Evolutionary conservation across 2,888 invertebrate species (phyloP).

Genomic region (Alitta virens): DNA sequence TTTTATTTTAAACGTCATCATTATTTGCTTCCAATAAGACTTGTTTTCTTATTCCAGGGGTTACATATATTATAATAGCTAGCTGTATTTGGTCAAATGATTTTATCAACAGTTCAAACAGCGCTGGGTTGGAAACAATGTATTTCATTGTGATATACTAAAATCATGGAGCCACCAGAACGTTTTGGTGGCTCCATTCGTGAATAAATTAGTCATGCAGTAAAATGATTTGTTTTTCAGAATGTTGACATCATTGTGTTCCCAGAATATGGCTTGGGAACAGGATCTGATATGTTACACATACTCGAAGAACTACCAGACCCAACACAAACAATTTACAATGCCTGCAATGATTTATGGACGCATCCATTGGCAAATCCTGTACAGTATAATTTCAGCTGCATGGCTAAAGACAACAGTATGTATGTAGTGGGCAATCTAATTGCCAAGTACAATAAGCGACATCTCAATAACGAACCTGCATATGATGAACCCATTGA

Average conservation of each 20-base stretch:
- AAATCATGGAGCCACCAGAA: too few relatives aligned
- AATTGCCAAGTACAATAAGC: constrained; percentile 66
- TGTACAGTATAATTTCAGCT: constrained; percentile 55
- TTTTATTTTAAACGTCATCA: too few relatives aligned
- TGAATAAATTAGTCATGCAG: too few relatives aligned
- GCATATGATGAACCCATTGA: constrained; percentile 55
- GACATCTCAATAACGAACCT: constrained; percentile 59
- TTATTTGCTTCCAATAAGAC: too few relatives aligned
- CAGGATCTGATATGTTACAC: constrained; percentile 26
- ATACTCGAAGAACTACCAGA: constrained; percentile 40
- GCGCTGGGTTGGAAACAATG: too few relatives aligned
- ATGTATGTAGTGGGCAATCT: constrained; percentile 72
- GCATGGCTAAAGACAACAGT: constrained; percentile 62
- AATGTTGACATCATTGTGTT: constrained; percentile 75
- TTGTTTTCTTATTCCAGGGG: too few relatives aligned
- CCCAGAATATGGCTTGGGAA: constrained; percentile 65
- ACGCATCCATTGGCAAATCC: neutral
- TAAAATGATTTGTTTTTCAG: too few relatives aligned
- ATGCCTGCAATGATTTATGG: constrained; percentile 34
- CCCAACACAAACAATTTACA: constrained; percentile 60
- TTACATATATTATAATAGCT: too few relatives aligned
- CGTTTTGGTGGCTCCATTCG: too few relatives aligned
- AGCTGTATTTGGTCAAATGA: too few relatives aligned
- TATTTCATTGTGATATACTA: too few relatives aligned
- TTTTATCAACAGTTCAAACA: too few relatives aligned